Evolutionary conservation across 2,888 invertebrate species (phyloP).

Genomic region (Nowickia ferox): DNA sequence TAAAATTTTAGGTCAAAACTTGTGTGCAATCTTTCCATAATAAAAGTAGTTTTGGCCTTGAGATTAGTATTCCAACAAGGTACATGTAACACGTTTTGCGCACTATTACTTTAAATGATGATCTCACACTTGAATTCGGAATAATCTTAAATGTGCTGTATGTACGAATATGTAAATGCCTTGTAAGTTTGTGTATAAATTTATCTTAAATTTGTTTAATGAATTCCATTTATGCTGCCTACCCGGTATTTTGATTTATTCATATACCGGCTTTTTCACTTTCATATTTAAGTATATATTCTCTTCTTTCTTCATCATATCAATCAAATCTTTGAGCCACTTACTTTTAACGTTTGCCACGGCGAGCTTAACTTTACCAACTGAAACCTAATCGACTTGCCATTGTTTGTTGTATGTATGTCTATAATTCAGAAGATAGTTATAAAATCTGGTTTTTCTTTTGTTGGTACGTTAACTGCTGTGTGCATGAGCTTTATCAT

Average conservation of each 20-base stretch:
- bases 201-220: slow-evolving; percentile 34
- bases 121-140: slow-evolving; percentile 65
- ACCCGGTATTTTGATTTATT: slow-evolving; percentile 37
- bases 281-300: slow-evolving; percentile 32
- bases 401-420: slow-evolving; percentile 11
- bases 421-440: slow-evolving; percentile 30
- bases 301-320: slow-evolving; percentile 40
- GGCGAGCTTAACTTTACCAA: slow-evolving; percentile 57
- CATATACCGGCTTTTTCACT: slow-evolving; percentile 57
- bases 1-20: slow-evolving; percentile 1
- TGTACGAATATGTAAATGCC: background rate
- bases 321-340: slow-evolving; percentile 50
- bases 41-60: slow-evolving; percentile 52
- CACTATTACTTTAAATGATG: slow-evolving; percentile 47
- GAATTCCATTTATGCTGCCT: slow-evolving; percentile 39
- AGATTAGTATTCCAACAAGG: slow-evolving; percentile 47
- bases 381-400: slow-evolving; percentile 27
- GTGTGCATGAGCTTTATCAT: slow-evolving; percentile 42
- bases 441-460: slow-evolving; percentile 67
- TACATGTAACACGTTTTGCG: slow-evolving; percentile 58
- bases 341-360: slow-evolving; percentile 49
- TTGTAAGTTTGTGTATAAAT: background rate
- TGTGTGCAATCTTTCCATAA: background rate
- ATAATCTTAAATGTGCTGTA: slow-evolving; percentile 22
- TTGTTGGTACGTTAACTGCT: slow-evolving; percentile 31